Base-by-base conservation (phyloP, 2,113 vertebrate species). In the Upupa epops region DNA sequence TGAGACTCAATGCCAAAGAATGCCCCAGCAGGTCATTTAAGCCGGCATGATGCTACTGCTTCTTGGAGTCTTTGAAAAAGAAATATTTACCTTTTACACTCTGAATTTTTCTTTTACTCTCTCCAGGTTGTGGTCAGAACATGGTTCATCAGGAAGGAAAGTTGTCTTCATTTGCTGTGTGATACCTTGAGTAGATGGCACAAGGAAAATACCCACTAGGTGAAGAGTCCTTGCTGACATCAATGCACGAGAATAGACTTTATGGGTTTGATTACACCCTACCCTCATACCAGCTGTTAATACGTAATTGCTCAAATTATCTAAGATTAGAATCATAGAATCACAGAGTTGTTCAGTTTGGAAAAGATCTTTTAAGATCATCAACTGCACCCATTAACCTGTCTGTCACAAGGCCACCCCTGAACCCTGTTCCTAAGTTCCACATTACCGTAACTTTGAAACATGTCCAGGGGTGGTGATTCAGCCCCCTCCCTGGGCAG, bases 1-100 rank as follows among this genome's bases (percentile, higher is more conserved):
- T 0, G 13, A 46, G 18, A 37, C 17, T 21, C 1, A 2, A 1
- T 48, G 42, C 19, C 31, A 7, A 63, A 59, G 48, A 34, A 17
- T 31, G 14, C 36, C 6, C 24, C 56, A 49, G 76, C 37, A 64
- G 51, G 31, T 73, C 26, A 7, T 52, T 63, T n/a, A 29, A 40
- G 36, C 40, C 61, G n/a, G 11, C 2, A 7, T 4, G n/a, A n/a
- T 64, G 60, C 49, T 60, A 2, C 66, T 76, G 56, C 63, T 29
- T 37, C 54, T 71, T 56, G 25, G 46, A 13, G 46, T 58, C 12
- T 7, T 3, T 51, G n/a, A 26, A 55, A 46, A 48, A 79, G 40
- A 8, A 32, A 66, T 29, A 13, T 63, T 0, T 25, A 12, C 25
- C 12, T 75, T 84, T 34, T n/a, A n/a, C 0, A 1, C 54, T 36